phyloP scores from a whole-genome alignment of 2,888 invertebrate species.

The Hanleya hanleyi region DNA sequence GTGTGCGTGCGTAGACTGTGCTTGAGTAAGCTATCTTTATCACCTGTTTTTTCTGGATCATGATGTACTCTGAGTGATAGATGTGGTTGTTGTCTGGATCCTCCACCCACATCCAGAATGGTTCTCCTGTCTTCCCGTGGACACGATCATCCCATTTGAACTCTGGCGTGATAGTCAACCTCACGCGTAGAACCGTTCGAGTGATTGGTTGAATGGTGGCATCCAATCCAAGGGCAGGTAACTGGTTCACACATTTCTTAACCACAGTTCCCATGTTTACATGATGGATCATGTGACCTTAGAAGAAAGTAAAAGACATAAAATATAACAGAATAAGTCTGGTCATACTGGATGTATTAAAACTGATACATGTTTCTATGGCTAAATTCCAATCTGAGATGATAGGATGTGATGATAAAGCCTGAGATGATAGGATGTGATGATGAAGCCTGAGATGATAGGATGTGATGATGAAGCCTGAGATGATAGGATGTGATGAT shows the following conservation, averaged over 20 bases:
- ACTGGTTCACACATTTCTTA: constrained; percentile 87
- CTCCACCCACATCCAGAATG: constrained; percentile 99
- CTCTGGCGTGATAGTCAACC: constrained; percentile 80
- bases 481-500: too few relatives aligned
- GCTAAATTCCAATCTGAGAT: too few relatives aligned
- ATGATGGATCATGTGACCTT: constrained; percentile 83
- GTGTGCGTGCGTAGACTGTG: too few relatives aligned
- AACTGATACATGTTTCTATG: too few relatives aligned
- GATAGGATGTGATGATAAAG: too few relatives aligned
- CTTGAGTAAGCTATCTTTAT: too few relatives aligned
- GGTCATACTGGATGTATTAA: too few relatives aligned
- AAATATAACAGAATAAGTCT: too few relatives aligned
- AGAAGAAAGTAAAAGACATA: too few relatives aligned
- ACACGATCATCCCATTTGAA: constrained; percentile 88
- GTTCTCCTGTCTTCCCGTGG: constrained; percentile 90
- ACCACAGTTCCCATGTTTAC: constrained; percentile 84
- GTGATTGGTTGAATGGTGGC: constrained; percentile 96
- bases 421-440: too few relatives aligned
- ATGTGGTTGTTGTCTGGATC: constrained; percentile 95
- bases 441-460: too few relatives aligned
- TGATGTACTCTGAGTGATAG: constrained; percentile 96
- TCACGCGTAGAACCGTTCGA: constrained; percentile 83
- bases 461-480: too few relatives aligned
- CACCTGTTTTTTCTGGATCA: constrained; percentile 86
- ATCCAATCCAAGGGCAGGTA: constrained; percentile 89